A percentile compares a stretch with the other conserved stretches of the same genome.
Conservation (phyloP, 1,140 invertebrate genomes). For the Agraylea sexmaculata region DNA sequence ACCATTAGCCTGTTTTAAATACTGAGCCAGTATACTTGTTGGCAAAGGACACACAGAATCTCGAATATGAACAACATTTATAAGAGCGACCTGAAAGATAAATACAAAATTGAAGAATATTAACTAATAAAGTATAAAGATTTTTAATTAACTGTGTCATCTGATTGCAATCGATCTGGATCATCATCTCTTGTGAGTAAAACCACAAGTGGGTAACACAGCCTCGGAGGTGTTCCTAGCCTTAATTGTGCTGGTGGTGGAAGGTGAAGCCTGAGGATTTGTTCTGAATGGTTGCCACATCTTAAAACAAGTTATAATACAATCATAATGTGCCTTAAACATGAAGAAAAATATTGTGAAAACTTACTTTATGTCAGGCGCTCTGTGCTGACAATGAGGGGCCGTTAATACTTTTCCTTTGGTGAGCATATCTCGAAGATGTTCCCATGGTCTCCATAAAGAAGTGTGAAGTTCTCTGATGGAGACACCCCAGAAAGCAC, state of each 20-base stretch:
- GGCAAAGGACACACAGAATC: constrained; percentile 64
- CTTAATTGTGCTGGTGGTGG: constrained; percentile 48
- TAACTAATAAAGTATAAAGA: constrained; percentile 1
- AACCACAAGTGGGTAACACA: constrained; percentile 63
- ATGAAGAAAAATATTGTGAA: neutral
- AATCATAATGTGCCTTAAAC: no score
- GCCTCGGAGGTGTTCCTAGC: constrained; percentile 52
- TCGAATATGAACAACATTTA: constrained; percentile 69
- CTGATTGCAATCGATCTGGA: constrained; percentile 48
- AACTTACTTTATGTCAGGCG: constrained; percentile 35
- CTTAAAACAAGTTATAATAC: constrained; percentile 29
- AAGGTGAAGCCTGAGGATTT: constrained; percentile 47
- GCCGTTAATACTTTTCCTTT: constrained; percentile 43
- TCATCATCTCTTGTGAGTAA: constrained; percentile 55
- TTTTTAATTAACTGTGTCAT: constrained; percentile 48
- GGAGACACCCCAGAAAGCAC: constrained; percentile 64
- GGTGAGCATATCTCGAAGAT: constrained; percentile 44
- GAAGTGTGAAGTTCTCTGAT: constrained; percentile 61
- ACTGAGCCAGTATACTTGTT: constrained; percentile 66
- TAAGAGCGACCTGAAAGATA: constrained; percentile 54
- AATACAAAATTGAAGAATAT: constrained; percentile 8
- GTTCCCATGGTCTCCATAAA: constrained; percentile 57
- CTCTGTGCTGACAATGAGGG: constrained; percentile 31
- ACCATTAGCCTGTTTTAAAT: constrained; percentile 70
- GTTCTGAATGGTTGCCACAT: constrained; percentile 52